Conservation (phyloP, 2,113 vertebrate genomes). For the Papio anubis region DNA sequence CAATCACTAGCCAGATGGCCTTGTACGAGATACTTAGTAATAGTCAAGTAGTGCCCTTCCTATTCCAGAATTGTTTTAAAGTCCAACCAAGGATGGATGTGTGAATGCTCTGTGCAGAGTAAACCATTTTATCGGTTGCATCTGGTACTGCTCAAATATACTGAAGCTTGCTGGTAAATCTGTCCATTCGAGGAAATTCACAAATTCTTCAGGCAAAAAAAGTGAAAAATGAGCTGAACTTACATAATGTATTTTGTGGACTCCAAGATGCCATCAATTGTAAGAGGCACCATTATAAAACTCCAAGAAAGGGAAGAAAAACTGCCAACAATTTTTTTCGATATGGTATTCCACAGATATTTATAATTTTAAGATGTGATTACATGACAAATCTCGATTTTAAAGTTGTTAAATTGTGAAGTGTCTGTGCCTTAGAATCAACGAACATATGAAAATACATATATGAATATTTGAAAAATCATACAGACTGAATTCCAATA, state of each 20-base stretch:
- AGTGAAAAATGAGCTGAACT: neutral
- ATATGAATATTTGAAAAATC: neutral
- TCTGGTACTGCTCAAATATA: neutral
- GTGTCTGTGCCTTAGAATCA: neutral
- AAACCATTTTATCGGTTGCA: neutral
- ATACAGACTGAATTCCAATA: neutral
- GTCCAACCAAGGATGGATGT: neutral
- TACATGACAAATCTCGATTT: neutral
- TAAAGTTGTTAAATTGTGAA: neutral
- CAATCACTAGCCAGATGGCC: neutral
- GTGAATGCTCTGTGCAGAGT: neutral
- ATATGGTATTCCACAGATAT: neutral
- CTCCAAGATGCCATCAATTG: neutral
- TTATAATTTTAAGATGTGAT: neutral
- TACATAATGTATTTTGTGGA: neutral
- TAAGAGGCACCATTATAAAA: neutral
- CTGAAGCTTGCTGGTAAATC: neutral
- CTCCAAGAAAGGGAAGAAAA: neutral
- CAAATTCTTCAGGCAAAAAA: slow-evolving; percentile 19
- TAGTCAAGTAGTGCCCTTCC: neutral
- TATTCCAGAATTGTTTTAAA: neutral
- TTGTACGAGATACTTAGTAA: neutral
- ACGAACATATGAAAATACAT: neutral
- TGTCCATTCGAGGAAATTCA: neutral
- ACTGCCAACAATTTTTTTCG: neutral